Base-by-base conservation (phyloP, 2,888 invertebrate genomes). In the Teleogryllus oceanicus region DNA sequence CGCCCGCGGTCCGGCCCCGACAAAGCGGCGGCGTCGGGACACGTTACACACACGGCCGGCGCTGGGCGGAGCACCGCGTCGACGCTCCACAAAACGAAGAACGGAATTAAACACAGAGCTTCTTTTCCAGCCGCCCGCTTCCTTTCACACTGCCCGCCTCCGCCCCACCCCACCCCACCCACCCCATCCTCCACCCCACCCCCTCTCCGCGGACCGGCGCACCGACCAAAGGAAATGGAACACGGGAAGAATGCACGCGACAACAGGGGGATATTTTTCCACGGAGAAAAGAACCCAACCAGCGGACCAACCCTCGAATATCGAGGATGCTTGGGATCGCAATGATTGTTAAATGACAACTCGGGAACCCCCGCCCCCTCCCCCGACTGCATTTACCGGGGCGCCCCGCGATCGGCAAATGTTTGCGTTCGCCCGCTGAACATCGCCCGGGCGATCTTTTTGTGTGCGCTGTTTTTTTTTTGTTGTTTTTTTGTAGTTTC, bases 331-430 rank as follows among this genome's bases (percentile, higher is more conserved):
- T n/a, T n/a, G 62, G n/a, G 13, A 62, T 13, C 62, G 62, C 62
- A 62, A 62, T 62, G 62, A 62, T 62, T 62, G 62, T 62, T 62
- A 62, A 62, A 62, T n/a, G 62, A 62, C 62, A 62, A 62, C 37
- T 37, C 37, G 37, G 37, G 37, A 37, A 37, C 8, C 37, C 37
- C 37, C 24, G 2, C 24, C 37, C 37, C 5, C 37, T 5, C 37
- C 8, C 37, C 37, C 37, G 37, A 37, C 37, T 37, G 37, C 37
- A 5, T 37, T 37, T 37, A 37, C 37, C 37, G 37, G 37, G 37
- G 37, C 37, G 37, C 37, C 37, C 37, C 37, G 37, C 37, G 37
- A 37, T 37, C 37, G 37, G 37, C 37, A 37, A 37, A 37, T 37
- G 37, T 37, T 37, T 37, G 37, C 37, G 37, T 37, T 37, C 37